These are phyloP conservation scores for Adoxophyes honmai DNA, from an alignment of 1,140 invertebrate species.

Conservation along the genomic window DNA sequence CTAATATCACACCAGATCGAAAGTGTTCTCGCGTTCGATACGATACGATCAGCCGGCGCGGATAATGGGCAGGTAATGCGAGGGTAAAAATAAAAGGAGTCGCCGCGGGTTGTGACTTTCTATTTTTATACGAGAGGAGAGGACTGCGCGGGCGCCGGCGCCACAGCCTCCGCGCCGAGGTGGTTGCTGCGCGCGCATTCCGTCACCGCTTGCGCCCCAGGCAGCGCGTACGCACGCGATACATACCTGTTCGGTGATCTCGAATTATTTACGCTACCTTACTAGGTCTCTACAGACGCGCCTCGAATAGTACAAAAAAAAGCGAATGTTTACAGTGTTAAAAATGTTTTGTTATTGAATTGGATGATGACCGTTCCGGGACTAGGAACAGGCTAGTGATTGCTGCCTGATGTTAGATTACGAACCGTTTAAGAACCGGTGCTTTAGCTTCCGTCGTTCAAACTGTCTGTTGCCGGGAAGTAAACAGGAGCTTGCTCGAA, in stretches of 20 bases:
- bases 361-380: slow-evolving; percentile 56
- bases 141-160: slow-evolving; percentile 61
- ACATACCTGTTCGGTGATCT: slow-evolving; percentile 27
- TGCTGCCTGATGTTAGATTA: slow-evolving; percentile 51
- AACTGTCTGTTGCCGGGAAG: slow-evolving; percentile 33
- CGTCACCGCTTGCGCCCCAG: slow-evolving; percentile 57
- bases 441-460: slow-evolving; percentile 29
- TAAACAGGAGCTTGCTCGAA: slow-evolving; percentile 32
- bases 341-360: slow-evolving; percentile 13
- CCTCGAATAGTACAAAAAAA: no score
- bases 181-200: slow-evolving; percentile 58
- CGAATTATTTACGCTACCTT: slow-evolving; percentile 26
- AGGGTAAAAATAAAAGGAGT: slow-evolving; percentile 69
- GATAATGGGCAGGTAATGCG: slow-evolving; percentile 53
- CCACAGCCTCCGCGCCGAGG: slow-evolving; percentile 59
- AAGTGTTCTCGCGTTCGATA: slow-evolving; percentile 32
- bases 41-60: slow-evolving; percentile 40
- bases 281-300: not conserved
- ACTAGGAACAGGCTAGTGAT: slow-evolving; percentile 41
- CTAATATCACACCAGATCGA: slow-evolving; percentile 38
- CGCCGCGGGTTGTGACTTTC: slow-evolving; percentile 66
- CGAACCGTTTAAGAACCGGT: slow-evolving; percentile 28
- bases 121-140: slow-evolving; percentile 72
- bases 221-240: slow-evolving; percentile 56
- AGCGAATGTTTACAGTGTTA: no score